Conservation (phyloP, 2,113 vertebrate genomes). For the Lutjanus erythropterus region DNA sequence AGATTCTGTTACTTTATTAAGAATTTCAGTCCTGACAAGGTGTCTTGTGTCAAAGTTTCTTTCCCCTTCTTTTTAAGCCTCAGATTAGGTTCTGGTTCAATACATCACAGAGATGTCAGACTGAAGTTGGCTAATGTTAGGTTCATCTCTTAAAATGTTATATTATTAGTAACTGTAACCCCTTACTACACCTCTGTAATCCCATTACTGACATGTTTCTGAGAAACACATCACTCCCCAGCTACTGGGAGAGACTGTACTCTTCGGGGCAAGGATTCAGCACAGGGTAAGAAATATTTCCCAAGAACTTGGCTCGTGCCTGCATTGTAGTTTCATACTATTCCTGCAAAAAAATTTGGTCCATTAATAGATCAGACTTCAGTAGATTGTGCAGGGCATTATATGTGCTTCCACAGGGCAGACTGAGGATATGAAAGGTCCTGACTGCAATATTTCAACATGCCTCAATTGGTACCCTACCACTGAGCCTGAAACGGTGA, state of each 20-base stretch:
- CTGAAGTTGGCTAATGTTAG: too few species aligned
- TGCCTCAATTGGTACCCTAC: not conserved
- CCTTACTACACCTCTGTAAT: not conserved
- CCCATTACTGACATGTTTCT: not conserved
- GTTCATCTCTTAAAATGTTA: slow-evolving; percentile 2
- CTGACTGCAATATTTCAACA: not conserved
- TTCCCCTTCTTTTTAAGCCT: not conserved
- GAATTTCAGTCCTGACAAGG: not conserved
- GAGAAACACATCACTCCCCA: not conserved
- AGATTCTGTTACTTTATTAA: not conserved
- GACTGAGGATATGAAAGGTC: not conserved
- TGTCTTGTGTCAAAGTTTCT: not conserved
- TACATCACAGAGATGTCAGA: not conserved
- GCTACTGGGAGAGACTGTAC: not conserved
- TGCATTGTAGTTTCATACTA: not conserved
- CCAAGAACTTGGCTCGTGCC: not conserved
- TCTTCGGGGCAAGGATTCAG: not conserved
- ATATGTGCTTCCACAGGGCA: not conserved
- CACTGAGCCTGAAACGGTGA: not conserved
- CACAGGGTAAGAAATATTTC: not conserved
- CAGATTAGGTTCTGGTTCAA: not conserved
- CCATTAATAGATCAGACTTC: slow-evolving; percentile 4
- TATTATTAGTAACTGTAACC: not conserved
- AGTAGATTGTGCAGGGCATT: not conserved
- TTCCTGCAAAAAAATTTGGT: not conserved